phyloP scores from a whole-genome alignment of 2,888 invertebrate genomes.

The Xestia rhomboidea region DNA sequence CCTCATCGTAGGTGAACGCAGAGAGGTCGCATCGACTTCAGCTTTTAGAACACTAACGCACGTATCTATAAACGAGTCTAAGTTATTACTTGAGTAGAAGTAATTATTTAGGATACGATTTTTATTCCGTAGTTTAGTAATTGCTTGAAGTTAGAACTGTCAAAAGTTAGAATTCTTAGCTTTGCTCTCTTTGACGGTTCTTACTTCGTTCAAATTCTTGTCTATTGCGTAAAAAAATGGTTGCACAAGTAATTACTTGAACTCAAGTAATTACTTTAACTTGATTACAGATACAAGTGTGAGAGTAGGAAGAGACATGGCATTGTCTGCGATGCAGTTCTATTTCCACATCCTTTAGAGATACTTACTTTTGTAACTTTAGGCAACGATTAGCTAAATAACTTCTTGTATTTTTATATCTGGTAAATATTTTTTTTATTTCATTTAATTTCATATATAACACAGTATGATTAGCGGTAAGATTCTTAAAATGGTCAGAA shows the following conservation, averaged over 20 bases:
- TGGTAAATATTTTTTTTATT: too few species aligned
- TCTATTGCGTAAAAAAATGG: background rate
- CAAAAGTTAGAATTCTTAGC: background rate
- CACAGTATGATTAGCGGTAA: too few species aligned
- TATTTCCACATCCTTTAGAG: background rate
- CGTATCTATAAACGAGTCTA: background rate
- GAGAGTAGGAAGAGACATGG: background rate
- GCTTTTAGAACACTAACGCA: background rate
- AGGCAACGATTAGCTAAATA: background rate
- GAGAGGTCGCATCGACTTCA: too few species aligned
- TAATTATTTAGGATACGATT: too few species aligned
- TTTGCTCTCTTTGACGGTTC: too few species aligned
- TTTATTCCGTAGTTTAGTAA: background rate
- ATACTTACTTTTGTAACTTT: background rate
- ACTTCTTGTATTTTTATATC: background rate
- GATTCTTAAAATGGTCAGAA: too few species aligned
- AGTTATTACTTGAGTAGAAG: too few species aligned
- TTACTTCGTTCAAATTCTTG: too few species aligned
- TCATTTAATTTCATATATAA: too few species aligned
- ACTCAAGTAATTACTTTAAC: background rate
- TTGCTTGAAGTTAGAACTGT: background rate
- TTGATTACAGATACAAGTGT: background rate
- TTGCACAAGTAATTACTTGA: background rate
- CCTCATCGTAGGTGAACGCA: background rate
- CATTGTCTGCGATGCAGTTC: background rate